Percentiles rank a stretch among this genome's conserved stretches.
phyloP scores from a whole-genome alignment of 1,140 invertebrate species.

The Tyrophagus putrescentiae region DNA sequence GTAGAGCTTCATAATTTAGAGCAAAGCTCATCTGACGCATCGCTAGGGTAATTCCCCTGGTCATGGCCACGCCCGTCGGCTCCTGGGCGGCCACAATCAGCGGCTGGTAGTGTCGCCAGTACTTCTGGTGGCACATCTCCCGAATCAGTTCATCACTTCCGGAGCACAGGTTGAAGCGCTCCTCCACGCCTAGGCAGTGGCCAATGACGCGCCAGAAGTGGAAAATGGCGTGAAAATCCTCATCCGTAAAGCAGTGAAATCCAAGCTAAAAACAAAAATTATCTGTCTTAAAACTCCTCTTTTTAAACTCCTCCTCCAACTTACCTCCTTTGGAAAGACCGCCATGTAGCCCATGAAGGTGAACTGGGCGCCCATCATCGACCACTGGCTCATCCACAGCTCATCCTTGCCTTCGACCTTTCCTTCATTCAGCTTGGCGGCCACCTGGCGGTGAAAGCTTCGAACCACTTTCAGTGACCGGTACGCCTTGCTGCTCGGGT shows the following conservation, averaged over 20 bases:
- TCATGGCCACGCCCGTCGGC: neutral
- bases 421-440: conserved; percentile 35
- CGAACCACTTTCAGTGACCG: conserved; percentile 37
- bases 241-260: conserved; percentile 31
- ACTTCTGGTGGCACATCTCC: conserved; percentile 32
- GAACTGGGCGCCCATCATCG: conserved; percentile 22
- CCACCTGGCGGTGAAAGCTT: conserved; percentile 34
- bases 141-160: conserved; percentile 35
- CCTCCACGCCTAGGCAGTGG: conserved; percentile 60
- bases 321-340: conserved; percentile 26
- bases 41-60: neutral
- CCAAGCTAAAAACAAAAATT: conserved; percentile 35
- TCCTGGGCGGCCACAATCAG: neutral
- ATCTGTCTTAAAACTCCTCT: conserved; percentile 2
- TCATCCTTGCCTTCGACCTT: neutral
- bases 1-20: neutral
- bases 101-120: conserved; percentile 24
- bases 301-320: neutral
- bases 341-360: conserved; percentile 31
- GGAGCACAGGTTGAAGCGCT: conserved; percentile 48
- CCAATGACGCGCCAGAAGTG: conserved; percentile 72
- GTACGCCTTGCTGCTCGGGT: conserved; percentile 32
- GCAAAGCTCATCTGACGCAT: neutral
- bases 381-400: conserved; percentile 16
- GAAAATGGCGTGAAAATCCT: conserved; percentile 55